These are phyloP conservation scores for Uromys caudimaculatus DNA, from an alignment of 2,797 vertebrate genomes.

Conservation along the genomic window DNA sequence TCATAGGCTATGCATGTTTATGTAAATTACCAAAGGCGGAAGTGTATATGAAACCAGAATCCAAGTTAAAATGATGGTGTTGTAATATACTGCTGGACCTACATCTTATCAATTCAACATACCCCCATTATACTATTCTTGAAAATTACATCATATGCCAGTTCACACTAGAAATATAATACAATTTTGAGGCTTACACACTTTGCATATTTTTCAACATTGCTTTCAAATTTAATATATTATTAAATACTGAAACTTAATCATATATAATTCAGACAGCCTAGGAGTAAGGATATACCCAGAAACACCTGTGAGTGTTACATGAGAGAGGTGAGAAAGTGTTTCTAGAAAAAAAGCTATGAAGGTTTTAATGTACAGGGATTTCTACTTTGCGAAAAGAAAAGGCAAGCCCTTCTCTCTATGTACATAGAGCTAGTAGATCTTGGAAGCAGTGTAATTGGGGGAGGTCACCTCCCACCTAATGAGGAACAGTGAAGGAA, in stretches of 20 bases:
- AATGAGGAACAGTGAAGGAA: neutral
- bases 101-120: constrained; percentile 69
- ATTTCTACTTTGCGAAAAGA: constrained; percentile 17
- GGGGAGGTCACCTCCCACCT: constrained; percentile 41
- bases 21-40: constrained; percentile 85
- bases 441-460: constrained; percentile 52
- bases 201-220: constrained; percentile 71
- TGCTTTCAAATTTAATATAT: constrained; percentile 57
- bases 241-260: constrained; percentile 65
- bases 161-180: constrained; percentile 68
- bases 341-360: constrained; percentile 65
- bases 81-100: constrained; percentile 80
- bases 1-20: constrained; percentile 85
- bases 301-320: neutral
- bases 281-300: constrained; percentile 53
- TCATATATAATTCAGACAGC: constrained; percentile 63
- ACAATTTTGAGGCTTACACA: constrained; percentile 64
- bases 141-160: constrained; percentile 51
- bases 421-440: neutral
- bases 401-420: constrained; percentile 10
- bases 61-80: constrained; percentile 81
- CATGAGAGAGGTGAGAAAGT: neutral
- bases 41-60: constrained; percentile 81
- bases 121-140: constrained; percentile 57
- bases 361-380: constrained; percentile 18